These are phyloP conservation scores for Microcebus griseorufus DNA, from an alignment of 2,113 vertebrate species.

Conservation along the genomic window DNA sequence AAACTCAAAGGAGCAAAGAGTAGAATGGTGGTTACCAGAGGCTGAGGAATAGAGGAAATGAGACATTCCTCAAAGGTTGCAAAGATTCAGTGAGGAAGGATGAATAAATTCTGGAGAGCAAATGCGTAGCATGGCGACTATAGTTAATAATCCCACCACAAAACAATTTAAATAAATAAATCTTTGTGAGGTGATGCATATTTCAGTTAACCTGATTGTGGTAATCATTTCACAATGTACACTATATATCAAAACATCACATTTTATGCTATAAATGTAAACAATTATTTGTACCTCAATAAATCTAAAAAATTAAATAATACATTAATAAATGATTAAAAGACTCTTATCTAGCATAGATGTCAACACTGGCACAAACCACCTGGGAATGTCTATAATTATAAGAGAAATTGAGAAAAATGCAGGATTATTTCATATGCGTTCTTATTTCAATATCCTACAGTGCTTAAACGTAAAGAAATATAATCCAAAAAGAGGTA, in stretches of 20 bases:
- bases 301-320: not conserved
- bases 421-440: fast-evolving
- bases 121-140: fast-evolving
- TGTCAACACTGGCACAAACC: not conserved
- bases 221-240: not conserved
- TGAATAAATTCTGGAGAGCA: not conserved
- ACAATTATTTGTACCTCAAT: not conserved
- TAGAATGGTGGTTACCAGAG: not conserved
- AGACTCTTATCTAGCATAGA: not conserved
- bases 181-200: not conserved
- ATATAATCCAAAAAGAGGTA: not conserved
- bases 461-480: not conserved
- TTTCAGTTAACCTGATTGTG: not conserved
- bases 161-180: not conserved
- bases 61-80: not conserved
- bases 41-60: too few relatives aligned
- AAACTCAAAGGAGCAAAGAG: not conserved
- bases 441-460: not conserved
- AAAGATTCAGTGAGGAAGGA: not conserved
- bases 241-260: not conserved
- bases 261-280: not conserved
- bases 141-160: not conserved
- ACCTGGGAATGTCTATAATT: not conserved
- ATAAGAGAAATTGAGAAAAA: not conserved
- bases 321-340: not conserved